Evolutionary conservation across 2,113 vertebrate genomes (phyloP), one percentile per base, ranked within the genome.

Genomic region (Otolemur garnettii): DNA sequence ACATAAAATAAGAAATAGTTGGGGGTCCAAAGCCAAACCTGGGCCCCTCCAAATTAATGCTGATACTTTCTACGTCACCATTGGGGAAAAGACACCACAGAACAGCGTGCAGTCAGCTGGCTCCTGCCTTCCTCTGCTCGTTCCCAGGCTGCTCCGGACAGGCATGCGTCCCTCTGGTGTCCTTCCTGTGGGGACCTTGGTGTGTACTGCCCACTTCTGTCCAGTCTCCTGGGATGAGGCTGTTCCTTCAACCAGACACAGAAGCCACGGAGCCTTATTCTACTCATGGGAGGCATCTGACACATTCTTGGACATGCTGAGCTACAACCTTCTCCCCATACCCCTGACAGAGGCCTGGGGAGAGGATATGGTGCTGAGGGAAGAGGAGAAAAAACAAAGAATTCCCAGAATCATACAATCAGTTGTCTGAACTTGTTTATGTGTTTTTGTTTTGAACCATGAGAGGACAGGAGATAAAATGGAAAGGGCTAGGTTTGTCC

Each of bases 381-480:
- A 33, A 71, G 33, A 75, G 90, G 42, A 64, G 93, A 93, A 97
- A 83, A 94, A 92, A 97, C 97, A 97, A 93, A 69, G 77, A 78
- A 97, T 77, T 96, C 97, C 97, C 97, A 96, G 97, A 98, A 95
- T 95, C 97, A 74, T 98, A 98, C 98, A 98, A 98, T 98, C 98
- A 98, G 97, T 97, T 98, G 98, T 98, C 98, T 98, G 96, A 98
- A 90, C 78, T 83, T 24, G 89, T 97, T 98, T 97, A 96, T 97
- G 95, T 96, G 97, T 93, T 90, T 93, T 85, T 60, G 86, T 89
- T 64, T 96, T 68, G 66, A 75, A 84, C 88, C 38, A 13, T 1
- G 74, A 90, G 94, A 28, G 96, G 92, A 38, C 71, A 66, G 93
- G 81, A 92, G 95, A 87, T n/a, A 62, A 74, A 83, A 33, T 68